Percentiles rank a stretch among this genome's conserved stretches.
Conservation (phyloP, 2,113 vertebrate species). For the Carassius auratus region DNA sequence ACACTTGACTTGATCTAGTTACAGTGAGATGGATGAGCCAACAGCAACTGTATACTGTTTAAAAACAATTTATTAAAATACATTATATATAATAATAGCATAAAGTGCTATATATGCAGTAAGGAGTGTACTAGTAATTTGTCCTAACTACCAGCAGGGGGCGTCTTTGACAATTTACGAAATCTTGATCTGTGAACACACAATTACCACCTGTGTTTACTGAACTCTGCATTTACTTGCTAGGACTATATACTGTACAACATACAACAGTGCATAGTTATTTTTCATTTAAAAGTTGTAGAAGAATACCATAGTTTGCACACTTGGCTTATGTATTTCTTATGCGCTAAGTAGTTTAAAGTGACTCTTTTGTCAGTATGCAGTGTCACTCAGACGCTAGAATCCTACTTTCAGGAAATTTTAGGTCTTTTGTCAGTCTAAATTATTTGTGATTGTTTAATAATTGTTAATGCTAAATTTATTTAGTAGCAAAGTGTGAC, state of each 20-base stretch:
- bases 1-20: neutral
- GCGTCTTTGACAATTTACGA: constrained; percentile 8
- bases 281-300: neutral
- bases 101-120: neutral
- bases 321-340: neutral
- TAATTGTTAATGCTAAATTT: too few relatives aligned
- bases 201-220: neutral
- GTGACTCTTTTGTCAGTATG: neutral
- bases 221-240: neutral
- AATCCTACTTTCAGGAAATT: neutral
- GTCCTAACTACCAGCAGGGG: neutral
- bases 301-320: neutral
- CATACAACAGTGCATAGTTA: neutral
- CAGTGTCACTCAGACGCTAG: neutral
- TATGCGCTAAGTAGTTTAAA: neutral
- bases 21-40: neutral
- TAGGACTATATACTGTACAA: neutral
- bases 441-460: neutral
- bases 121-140: neutral
- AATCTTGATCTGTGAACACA: neutral
- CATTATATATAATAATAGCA: neutral
- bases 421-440: neutral
- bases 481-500: neutral
- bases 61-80: neutral
- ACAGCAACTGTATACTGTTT: neutral